Evolutionary conservation across 2,888 invertebrate genomes (phyloP).

Genomic region (Didymodactylos carnosus): DNA sequence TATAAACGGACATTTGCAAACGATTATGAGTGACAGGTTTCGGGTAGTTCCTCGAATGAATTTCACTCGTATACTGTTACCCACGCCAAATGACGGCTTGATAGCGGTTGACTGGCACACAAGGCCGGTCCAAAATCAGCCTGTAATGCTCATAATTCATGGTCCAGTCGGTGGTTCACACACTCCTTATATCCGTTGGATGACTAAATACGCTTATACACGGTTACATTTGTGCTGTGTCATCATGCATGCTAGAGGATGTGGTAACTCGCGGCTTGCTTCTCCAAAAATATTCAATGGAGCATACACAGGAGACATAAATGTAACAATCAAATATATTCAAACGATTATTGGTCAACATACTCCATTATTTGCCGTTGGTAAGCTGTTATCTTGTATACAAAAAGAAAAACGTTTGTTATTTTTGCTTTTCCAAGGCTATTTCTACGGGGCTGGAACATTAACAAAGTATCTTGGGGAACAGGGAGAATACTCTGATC

Average conservation of each 20-base stretch:
- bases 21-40: neutral
- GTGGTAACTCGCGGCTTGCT: neutral
- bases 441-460: conserved; percentile 5
- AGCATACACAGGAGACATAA: conserved; percentile 1
- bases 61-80: neutral
- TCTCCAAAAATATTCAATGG: conserved; percentile 5
- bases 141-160: conserved; percentile 3
- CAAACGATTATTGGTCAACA: neutral
- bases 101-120: conserved; percentile 7
- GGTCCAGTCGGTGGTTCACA: conserved; percentile 8
- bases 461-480: conserved; percentile 9
- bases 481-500: neutral
- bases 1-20: neutral
- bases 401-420: too few relatives aligned
- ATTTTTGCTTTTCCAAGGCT: too few relatives aligned
- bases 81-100: neutral
- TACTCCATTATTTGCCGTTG: conserved; percentile 7
- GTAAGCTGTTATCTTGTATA: too few relatives aligned
- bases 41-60: neutral
- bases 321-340: conserved; percentile 4
- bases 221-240: neutral
- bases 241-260: conserved; percentile 7
- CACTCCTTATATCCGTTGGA: conserved; percentile 5
- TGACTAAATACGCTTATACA: neutral
- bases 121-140: neutral